phyloP scores from a whole-genome alignment of 23 tunicate species.

The Pegea sp. region DNA sequence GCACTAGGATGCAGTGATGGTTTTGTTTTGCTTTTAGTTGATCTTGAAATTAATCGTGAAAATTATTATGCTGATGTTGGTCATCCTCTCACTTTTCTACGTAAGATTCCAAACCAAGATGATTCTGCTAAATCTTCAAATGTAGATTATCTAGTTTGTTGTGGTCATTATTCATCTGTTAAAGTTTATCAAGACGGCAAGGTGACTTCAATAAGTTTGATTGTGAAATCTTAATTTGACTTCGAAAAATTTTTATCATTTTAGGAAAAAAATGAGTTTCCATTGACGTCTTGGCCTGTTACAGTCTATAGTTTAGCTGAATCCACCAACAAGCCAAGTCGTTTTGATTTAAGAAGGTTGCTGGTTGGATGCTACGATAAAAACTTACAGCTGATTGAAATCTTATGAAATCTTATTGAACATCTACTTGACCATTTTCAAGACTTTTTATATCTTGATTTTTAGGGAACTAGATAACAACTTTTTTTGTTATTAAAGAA shows the following conservation, averaged over 20 bases:
- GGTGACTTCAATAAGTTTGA: slow-evolving; percentile 7
- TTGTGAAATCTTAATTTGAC: neutral
- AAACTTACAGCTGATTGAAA: slow-evolving; percentile 10
- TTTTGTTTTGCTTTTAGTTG: slow-evolving; percentile 40
- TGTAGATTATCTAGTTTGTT: slow-evolving; percentile 47
- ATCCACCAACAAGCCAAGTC: neutral
- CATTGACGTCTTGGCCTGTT: slow-evolving; percentile 37
- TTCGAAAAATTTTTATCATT: slow-evolving; percentile 2
- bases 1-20: slow-evolving; percentile 84
- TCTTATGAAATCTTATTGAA: slow-evolving; percentile 4
- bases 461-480: no score
- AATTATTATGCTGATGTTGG: slow-evolving; percentile 43
- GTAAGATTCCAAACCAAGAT: slow-evolving; percentile 11
- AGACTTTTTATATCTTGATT: no score
- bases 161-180: slow-evolving; percentile 48
- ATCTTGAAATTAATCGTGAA: slow-evolving; percentile 18
- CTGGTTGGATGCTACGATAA: slow-evolving; percentile 64
- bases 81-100: slow-evolving; percentile 53
- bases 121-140: slow-evolving; percentile 1
- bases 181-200: slow-evolving; percentile 42
- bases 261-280: slow-evolving; percentile 12
- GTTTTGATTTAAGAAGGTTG: neutral
- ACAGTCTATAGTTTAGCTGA: slow-evolving; percentile 15
- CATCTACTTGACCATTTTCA: no score
- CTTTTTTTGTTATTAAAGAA: no score